phyloP scores from a whole-genome alignment of 1,140 invertebrate species.

The Rhynchophorus ferrugineus region DNA sequence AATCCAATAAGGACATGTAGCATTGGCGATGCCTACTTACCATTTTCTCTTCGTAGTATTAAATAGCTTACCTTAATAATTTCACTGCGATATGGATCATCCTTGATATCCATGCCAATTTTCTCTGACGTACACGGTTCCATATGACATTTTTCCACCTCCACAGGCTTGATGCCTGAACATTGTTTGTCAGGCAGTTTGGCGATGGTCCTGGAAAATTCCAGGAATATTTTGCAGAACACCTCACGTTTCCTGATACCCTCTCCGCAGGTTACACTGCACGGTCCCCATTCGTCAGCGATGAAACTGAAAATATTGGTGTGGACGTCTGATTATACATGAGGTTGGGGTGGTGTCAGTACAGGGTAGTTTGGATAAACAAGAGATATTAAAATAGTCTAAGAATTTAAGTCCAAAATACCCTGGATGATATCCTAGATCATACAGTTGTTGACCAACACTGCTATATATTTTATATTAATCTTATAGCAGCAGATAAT shows the following conservation, averaged over 20 bases:
- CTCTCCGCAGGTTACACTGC: conserved; percentile 83
- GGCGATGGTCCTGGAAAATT: conserved; percentile 79
- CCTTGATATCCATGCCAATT: conserved; percentile 35
- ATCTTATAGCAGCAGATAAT: no score
- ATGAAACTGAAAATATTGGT: conserved; percentile 53
- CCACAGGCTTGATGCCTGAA: conserved; percentile 69
- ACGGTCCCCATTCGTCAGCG: conserved; percentile 75
- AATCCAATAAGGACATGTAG: no score
- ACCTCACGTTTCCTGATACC: conserved; percentile 73
- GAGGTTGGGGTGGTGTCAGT: no score
- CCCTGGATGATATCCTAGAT: no score
- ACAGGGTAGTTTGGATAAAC: no score
- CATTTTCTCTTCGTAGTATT: no score
- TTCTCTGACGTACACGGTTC: conserved; percentile 54
- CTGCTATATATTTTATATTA: no score
- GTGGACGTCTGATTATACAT: no score
- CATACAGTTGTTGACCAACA: no score
- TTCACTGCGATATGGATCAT: conserved; percentile 33
- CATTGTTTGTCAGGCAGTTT: conserved; percentile 84
- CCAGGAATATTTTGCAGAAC: conserved; percentile 87
- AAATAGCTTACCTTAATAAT: conserved; percentile 43
- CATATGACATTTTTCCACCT: conserved; percentile 69
- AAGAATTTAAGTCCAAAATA: no score
- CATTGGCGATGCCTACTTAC: no score
- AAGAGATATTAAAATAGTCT: no score